phyloP scores from a whole-genome alignment of 2,888 invertebrate genomes.

The Drosophila imparisetae region DNA sequence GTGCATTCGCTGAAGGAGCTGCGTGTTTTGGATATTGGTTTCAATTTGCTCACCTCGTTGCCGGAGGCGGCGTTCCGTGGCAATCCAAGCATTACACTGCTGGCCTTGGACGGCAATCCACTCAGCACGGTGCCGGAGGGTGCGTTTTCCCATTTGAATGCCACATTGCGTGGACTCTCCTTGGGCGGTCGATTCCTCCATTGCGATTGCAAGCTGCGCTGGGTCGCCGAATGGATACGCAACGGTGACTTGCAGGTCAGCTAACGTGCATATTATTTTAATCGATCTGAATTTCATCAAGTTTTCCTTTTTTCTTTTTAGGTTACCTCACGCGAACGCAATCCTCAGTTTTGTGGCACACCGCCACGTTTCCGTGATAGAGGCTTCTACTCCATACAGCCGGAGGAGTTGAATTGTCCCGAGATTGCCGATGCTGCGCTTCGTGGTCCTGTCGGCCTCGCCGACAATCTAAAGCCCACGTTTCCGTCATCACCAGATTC shows the following conservation, averaged over 20 bases:
- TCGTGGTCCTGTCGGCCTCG: conserved; percentile 83
- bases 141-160: conserved; percentile 91
- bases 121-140: conserved; percentile 92
- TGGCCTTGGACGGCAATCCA: conserved; percentile 96
- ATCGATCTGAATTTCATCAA: background rate
- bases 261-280: background rate
- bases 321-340: conserved; percentile 94
- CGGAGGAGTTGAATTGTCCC: conserved; percentile 89
- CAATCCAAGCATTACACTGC: conserved; percentile 92
- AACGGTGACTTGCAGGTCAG: conserved; percentile 92
- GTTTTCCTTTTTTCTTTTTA: conserved; percentile 25
- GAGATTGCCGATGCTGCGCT: conserved; percentile 86
- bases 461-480: conserved; percentile 84
- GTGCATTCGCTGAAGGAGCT: conserved; percentile 91
- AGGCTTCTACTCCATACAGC: conserved; percentile 94
- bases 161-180: conserved; percentile 93
- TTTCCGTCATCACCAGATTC: conserved; percentile 68
- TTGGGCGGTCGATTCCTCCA: conserved; percentile 94
- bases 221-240: conserved; percentile 96
- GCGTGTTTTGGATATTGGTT: conserved; percentile 95
- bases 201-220: conserved; percentile 94
- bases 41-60: conserved; percentile 93
- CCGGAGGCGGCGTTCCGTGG: conserved; percentile 92
- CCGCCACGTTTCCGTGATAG: conserved; percentile 92
- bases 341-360: conserved; percentile 96